Evolutionary conservation across 2,113 vertebrate species (phyloP), one percentile per base, ranked within the genome.

Genomic region (Ranitomeya variabilis): DNA sequence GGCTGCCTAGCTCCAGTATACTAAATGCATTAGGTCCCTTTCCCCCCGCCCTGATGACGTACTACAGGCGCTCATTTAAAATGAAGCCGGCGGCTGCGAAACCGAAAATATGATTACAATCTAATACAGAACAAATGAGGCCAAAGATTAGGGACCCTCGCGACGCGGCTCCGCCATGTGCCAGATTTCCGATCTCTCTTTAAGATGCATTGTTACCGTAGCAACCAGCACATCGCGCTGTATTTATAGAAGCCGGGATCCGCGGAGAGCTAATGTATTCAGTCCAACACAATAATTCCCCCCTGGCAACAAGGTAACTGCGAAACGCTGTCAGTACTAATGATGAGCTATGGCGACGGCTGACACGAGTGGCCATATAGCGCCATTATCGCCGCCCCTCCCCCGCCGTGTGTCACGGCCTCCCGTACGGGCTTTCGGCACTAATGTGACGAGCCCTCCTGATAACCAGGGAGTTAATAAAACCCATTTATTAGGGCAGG

Each of bases 171-270:
- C 66, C 83, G 85, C 2, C 90, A 84, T 0, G 3, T 0, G 0
- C 60, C 91, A 89, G 91, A 90, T 90, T 55, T 88, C 92, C 90
- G 67, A 91, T 86, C 31, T 90, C 86, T 90, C 83, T 91, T 93
- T 89, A 90, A 90, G 88, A 90, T 90, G 77, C 86, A 74, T 90
- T 0, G 10, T 92, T 92, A 90, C 92, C 92, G 13, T 91, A 90
- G 94, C 88, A 93, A 91, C 89, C 4, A 90, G 80, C 1, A 80
- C 89, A 81, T 6, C 52, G 82, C 54, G 26, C 89, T 87, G 82
- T 88, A 91, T 52, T 89, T 89, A 89, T 89, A 89, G 87, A 55
- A 83, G 62, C 9, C 0, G 82, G 9, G 81, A 0, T 0, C n/a
- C 0, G 4, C 57, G 51, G 81, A 31, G 77, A 73, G 71, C 78